A percentile compares a stretch with the other conserved stretches of the same genome.
These are phyloP conservation scores for Dascyllus trimaculatus DNA, from an alignment of 2,113 vertebrate genomes.

Conservation along the genomic window DNA sequence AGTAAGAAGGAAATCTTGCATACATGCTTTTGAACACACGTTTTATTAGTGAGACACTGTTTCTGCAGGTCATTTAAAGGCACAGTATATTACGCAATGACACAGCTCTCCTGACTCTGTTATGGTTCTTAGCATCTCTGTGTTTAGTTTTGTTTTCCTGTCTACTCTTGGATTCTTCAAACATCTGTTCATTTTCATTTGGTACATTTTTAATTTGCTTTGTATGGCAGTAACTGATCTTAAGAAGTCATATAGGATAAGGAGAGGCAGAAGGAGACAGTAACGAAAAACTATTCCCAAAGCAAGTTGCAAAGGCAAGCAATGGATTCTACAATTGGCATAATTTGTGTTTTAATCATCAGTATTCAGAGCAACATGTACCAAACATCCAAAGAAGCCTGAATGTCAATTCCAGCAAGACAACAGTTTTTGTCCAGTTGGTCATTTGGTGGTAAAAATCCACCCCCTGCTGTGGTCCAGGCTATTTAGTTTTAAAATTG, in stretches of 20 bases:
- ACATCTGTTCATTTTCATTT: background rate
- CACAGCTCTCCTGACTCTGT: background rate
- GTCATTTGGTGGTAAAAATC: conserved; percentile 20
- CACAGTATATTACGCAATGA: background rate
- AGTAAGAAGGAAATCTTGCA: conserved; percentile 84
- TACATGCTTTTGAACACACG: background rate
- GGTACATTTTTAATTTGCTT: background rate
- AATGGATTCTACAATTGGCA: background rate
- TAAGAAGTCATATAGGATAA: background rate
- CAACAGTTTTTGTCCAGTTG: conserved; percentile 20
- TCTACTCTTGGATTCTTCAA: background rate
- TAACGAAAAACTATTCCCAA: no score
- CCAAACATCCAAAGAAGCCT: background rate
- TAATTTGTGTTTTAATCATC: background rate
- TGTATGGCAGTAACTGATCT: background rate
- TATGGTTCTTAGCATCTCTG: background rate
- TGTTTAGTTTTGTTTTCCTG: no score
- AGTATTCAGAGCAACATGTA: background rate
- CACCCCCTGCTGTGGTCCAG: conserved; percentile 6
- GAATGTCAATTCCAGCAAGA: background rate
- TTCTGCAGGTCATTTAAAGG: background rate
- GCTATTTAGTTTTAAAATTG: conserved; percentile 16
- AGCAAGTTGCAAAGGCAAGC: no score
- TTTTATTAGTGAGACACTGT: background rate
- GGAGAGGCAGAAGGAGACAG: no score